Base-by-base conservation (phyloP, 37 sponge, comb jelly and placozoan genomes). In the Theonella swinhoei region DNA sequence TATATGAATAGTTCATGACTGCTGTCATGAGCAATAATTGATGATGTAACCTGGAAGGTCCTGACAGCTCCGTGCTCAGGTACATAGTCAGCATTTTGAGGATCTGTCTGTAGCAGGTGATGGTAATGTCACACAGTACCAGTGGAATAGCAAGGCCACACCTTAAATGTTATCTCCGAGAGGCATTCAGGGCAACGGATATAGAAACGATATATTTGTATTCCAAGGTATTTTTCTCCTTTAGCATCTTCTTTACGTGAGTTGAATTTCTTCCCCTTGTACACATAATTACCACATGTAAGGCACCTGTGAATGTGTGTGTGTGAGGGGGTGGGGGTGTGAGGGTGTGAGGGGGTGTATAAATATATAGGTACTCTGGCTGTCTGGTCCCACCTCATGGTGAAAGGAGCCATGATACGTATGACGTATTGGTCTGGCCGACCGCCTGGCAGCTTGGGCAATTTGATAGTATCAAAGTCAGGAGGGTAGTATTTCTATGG, bases 241-340 rank as follows among this genome's bases (percentile, higher is more conserved):
- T 81, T 58, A 24, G 90, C 95, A 38, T 88, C 90, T 42, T 98
- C 99, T 32, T 95, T 96, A 20, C 97, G 72, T 2, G 99, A 92
- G 73, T 98, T 98, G 88, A 98, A 98, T 68, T 98, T 98, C 39
- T 90, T 96, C 0, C 99, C 99, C 70, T 96, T 94, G 78, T 96
- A 98, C 26, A 98, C 84, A 69, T 98, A 96, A 64, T 98, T 92
- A 33, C 99, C 99, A 82, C 99, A 98, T 7, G 99, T 96, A 39
- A 90, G 83, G 68, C 97, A 98, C 37, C 85, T 76, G 38, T 17
- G 23, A 14, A 42, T 73, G 28, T 26, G 28, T 32, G 43, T 26
- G 33, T 5, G n/a, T n/a, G n/a, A n/a, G n/a, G n/a, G n/a, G n/a
- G n/a, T n/a, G n/a, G n/a, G n/a, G n/a, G n/a, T n/a, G 28, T 26